Base-by-base conservation (phyloP, 92 coral and sea anemone species). In the Zoanthus gigantus region DNA sequence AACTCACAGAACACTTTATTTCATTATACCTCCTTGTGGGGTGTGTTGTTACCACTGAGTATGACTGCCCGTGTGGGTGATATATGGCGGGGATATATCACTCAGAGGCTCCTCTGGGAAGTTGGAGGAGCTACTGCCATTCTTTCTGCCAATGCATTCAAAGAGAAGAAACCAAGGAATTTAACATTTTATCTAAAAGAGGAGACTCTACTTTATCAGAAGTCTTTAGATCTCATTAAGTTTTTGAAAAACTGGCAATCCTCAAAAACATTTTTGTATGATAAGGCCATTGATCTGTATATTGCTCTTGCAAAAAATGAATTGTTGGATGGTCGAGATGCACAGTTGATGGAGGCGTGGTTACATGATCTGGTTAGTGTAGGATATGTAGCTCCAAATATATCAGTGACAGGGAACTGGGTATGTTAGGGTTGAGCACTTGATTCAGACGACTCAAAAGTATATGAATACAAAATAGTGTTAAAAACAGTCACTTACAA, bases 311-410 rank as follows among this genome's bases (percentile, higher is more conserved):
- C 74, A 66, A 81, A 46, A 50, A 65, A 66, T 23, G 18, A 66
- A 66, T 11, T 81, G 53, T 65, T 81, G 28, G 75, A 81, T 29
- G 74, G 28, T 65, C 63, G 57, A 0, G 85, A 81, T 81, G 74
- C 85, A 10, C 61, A 81, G 18, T 50, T 81, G 75, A 45, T 81
- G 85, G 85, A 81, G 46, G 85, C 85, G 60, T 81, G 85, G 85
- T 81, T 81, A 81, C 75, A 81, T 18, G 85, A 81, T 17, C 31
- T 81, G 16, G 58, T 81, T 81, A 81, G 75, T 66, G 60, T 81
- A 10, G 85, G 85, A 0, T 81, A 81, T 66, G 9, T 65, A 10
- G 61, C 85, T 16, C 85, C 85, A 45, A 81, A 81, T 81, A 23
- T 66, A 63, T 63, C 75, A 47, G 14, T 23, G 46, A 18, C 0